phyloP scores from a whole-genome alignment of 37 sponge, comb jelly and placozoan genomes.

The Cladorhizidae sp. region DNA sequence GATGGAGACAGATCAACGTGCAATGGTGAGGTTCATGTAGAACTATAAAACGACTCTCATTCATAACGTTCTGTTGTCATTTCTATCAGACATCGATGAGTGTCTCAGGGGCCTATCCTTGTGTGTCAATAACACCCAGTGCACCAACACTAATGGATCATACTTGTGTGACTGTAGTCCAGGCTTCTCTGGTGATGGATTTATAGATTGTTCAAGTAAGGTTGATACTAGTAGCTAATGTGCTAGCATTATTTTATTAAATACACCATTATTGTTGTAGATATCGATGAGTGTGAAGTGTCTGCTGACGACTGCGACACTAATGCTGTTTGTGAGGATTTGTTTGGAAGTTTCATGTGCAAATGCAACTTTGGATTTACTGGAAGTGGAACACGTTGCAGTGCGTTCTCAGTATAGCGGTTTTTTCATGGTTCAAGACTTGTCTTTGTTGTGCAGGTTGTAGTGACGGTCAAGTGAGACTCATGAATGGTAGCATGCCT shows the following conservation, averaged over 20 bases:
- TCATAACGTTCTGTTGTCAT: background rate
- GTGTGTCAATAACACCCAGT: background rate
- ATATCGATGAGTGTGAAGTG: constrained; percentile 47
- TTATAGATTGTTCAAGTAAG: constrained; percentile 30
- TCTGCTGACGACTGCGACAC: constrained; percentile 3
- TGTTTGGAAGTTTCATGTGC: constrained; percentile 31
- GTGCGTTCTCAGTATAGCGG: background rate
- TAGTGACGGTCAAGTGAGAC: constrained; percentile 16
- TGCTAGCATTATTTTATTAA: background rate
- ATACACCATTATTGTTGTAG: background rate
- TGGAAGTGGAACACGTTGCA: constrained; percentile 14
- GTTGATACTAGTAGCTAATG: background rate
- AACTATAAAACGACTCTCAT: too few relatives aligned
- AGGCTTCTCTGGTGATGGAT: constrained; percentile 37
- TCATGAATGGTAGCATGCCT: constrained; percentile 21
- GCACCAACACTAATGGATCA: constrained; percentile 56
- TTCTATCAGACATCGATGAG: constrained; percentile 30
- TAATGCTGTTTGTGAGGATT: constrained; percentile 26
- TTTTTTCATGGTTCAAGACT: background rate
- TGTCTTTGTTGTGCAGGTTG: constrained; percentile 5
- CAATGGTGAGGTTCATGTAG: background rate
- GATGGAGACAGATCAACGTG: background rate
- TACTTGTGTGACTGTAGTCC: constrained; percentile 44
- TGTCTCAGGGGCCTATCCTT: constrained; percentile 8
- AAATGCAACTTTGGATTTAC: constrained; percentile 36